These are phyloP conservation scores for Labeo calbasu DNA, from an alignment of 2,797 vertebrate species.

Conservation along the genomic window DNA sequence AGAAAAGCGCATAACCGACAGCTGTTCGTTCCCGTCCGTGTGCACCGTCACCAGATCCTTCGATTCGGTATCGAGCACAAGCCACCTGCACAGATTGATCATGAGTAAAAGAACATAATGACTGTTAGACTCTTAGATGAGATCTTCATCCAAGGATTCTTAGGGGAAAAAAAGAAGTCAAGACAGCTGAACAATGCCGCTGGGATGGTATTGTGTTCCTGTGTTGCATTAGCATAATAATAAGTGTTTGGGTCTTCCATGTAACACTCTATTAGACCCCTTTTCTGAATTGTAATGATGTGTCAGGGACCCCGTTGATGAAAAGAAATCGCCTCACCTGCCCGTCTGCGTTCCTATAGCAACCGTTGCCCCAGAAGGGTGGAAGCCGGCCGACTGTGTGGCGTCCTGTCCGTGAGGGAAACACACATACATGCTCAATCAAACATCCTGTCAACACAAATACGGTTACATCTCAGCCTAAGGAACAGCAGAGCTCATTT, in stretches of 20 bases:
- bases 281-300: slow-evolving; percentile 47
- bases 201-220: slow-evolving; percentile 19
- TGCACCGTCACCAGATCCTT: slow-evolving; percentile 96
- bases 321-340: slow-evolving; percentile 81
- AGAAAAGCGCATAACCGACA: slow-evolving; percentile 92
- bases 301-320: slow-evolving; percentile 50
- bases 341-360: slow-evolving; percentile 94
- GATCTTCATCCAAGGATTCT: slow-evolving; percentile 40
- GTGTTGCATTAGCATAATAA: slow-evolving; percentile 54
- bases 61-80: slow-evolving; percentile 95
- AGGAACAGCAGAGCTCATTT: neutral
- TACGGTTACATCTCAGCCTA: neutral
- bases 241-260: slow-evolving; percentile 45
- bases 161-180: slow-evolving; percentile 27
- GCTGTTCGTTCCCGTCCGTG: slow-evolving; percentile 96
- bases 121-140: slow-evolving; percentile 27
- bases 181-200: slow-evolving; percentile 34
- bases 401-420: slow-evolving; percentile 84
- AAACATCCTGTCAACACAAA: slow-evolving; percentile 36
- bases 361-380: slow-evolving; percentile 91
- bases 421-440: slow-evolving; percentile 45
- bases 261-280: slow-evolving; percentile 45
- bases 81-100: slow-evolving; percentile 85
- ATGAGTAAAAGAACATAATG: slow-evolving; percentile 15
- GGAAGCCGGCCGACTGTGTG: slow-evolving; percentile 94